Percentiles rank a stretch among this genome's conserved stretches.
Conservation (phyloP, 2,113 vertebrate genomes). For the human (Homo sapiens) region DNA sequence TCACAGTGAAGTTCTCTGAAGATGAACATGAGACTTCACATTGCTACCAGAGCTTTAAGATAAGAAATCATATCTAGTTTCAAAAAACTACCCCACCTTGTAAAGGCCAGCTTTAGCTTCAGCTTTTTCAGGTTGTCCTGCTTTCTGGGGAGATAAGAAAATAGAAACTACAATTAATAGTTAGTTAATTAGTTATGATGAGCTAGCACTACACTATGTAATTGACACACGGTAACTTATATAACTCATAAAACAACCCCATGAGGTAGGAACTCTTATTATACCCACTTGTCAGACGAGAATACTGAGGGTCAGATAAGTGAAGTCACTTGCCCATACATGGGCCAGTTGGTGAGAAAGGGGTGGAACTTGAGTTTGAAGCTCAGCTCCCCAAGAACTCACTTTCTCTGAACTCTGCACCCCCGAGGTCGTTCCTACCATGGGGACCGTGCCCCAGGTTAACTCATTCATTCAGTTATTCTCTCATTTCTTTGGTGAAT, state of each 20-base stretch:
- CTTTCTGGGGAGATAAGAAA: not conserved
- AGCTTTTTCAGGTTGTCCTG: not conserved
- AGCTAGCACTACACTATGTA: too few species aligned
- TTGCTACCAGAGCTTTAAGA: not conserved
- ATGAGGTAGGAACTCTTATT: not conserved
- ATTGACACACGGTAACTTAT: accelerated
- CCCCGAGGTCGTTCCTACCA: too few species aligned
- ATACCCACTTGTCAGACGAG: not conserved
- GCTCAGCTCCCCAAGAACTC: not conserved
- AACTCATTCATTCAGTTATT: too few species aligned
- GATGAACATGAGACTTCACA: accelerated
- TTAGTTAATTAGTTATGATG: accelerated
- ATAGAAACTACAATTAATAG: too few species aligned
- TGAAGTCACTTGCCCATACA: too few species aligned
- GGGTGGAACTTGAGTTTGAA: too few species aligned
- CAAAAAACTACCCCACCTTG: accelerated
- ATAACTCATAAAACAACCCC: accelerated
- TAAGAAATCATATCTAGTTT: not conserved
- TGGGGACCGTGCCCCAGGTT: accelerated
- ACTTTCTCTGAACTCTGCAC: accelerated
- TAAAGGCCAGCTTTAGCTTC: too few species aligned
- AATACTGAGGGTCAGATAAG: not conserved
- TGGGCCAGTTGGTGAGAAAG: not conserved
- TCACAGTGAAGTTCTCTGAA: too few species aligned
- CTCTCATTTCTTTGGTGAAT: too few species aligned